Percentiles rank a stretch among this genome's conserved stretches.
Conservation (phyloP, 2,888 invertebrate species). For the Caenorhabditis virilis region DNA sequence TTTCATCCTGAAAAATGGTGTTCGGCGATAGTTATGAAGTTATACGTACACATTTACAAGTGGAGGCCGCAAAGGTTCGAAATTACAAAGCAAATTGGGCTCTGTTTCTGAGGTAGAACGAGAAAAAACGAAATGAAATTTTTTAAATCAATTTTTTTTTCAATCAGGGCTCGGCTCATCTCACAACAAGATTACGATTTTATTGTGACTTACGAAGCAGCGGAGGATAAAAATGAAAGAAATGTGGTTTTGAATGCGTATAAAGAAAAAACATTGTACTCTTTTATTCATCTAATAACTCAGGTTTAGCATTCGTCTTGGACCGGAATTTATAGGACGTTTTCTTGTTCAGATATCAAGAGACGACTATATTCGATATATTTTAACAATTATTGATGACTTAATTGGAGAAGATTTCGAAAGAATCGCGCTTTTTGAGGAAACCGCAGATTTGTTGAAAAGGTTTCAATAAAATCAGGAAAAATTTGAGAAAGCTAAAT, state of each 20-base stretch:
- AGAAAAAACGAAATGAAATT: neutral
- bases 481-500: neutral
- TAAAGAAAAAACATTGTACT: constrained; percentile 28
- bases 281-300: constrained; percentile 30
- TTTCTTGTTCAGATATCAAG: constrained; percentile 31
- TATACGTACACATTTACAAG: constrained; percentile 30
- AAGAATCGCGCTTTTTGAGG: constrained; percentile 24
- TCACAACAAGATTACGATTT: constrained; percentile 34
- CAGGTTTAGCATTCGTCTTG: constrained; percentile 8
- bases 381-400: constrained; percentile 27
- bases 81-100: constrained; percentile 25
- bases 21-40: constrained; percentile 26
- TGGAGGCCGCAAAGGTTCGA: constrained; percentile 28
- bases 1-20: constrained; percentile 26
- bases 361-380: constrained; percentile 26
- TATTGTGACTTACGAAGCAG: constrained; percentile 28
- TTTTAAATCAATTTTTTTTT: neutral
- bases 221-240: constrained; percentile 13
- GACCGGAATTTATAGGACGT: neutral
- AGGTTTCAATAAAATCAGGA: neutral
- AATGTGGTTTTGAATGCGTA: constrained; percentile 17
- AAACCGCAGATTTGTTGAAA: constrained; percentile 22
- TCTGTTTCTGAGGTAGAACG: constrained; percentile 17
- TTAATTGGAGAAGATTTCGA: constrained; percentile 24
- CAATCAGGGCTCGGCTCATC: constrained; percentile 7